Evolutionary conservation across 2,888 invertebrate species (phyloP).

Genomic region (Leptopterna dolabrata): DNA sequence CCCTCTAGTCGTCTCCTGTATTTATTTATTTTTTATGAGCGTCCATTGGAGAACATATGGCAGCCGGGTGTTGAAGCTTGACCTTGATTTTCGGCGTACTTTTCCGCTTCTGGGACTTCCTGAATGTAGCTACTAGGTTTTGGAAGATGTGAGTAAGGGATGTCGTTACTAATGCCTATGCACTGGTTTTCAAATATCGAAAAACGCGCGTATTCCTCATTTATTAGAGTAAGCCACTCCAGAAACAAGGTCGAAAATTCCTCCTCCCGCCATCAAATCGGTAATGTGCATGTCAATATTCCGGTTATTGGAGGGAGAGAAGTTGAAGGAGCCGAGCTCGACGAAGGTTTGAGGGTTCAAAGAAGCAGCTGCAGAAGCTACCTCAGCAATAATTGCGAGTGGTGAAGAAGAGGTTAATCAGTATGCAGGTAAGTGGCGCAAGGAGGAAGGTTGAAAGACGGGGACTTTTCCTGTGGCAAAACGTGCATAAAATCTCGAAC

Average conservation of each 20-base stretch:
- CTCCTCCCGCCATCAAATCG: no score
- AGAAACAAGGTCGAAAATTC: no score
- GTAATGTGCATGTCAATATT: neutral
- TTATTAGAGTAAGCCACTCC: no score
- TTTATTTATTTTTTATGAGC: no score
- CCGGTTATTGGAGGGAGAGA: neutral
- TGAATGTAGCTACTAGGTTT: neutral
- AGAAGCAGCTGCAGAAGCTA: neutral
- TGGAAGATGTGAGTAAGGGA: neutral
- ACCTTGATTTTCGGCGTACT: no score
- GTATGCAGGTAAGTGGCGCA: slow-evolving; percentile 19
- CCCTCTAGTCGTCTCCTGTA: no score
- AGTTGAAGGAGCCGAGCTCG: neutral
- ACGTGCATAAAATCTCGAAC: slow-evolving; percentile 49
- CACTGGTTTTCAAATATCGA: no score
- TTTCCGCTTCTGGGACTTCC: neutral
- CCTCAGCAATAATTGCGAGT: neutral
- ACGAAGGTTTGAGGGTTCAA: neutral
- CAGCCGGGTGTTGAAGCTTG: no score
- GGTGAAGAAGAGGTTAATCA: slow-evolving; percentile 16
- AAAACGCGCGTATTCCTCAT: no score
- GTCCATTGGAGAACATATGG: no score
- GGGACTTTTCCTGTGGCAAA: neutral
- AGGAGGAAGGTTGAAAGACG: neutral
- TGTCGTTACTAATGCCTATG: no score